phyloP scores from a whole-genome alignment of 2,797 vertebrate species.

The Coregonus sp. region DNA sequence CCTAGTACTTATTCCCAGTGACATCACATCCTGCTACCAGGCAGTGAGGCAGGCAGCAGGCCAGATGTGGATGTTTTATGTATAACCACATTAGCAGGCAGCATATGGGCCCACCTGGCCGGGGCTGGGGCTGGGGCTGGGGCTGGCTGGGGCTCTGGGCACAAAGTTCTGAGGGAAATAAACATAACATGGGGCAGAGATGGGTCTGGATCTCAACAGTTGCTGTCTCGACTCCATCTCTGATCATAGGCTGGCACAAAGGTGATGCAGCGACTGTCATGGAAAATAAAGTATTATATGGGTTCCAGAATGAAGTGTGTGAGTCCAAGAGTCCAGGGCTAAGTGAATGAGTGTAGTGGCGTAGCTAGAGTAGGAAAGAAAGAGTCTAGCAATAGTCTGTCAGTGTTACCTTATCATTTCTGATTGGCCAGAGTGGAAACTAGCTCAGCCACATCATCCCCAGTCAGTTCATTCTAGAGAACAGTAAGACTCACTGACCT shows the following conservation, averaged over 20 bases:
- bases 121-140: not conserved
- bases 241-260: not conserved
- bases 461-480: not conserved
- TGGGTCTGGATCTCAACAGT: not conserved
- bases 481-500: constrained; percentile 7
- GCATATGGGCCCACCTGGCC: not conserved
- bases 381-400: not conserved
- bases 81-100: constrained; percentile 2
- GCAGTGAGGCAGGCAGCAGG: not conserved
- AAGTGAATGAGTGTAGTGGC: not conserved
- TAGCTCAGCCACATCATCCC: not conserved
- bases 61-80: constrained; percentile 6
- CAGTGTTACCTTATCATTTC: not conserved
- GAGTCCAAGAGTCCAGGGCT: not conserved
- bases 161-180: not conserved
- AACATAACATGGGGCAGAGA: not conserved
- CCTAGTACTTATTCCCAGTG: not conserved
- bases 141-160: not conserved
- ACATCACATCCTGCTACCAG: not conserved
- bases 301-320: not conserved
- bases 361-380: not conserved
- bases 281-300: not conserved
- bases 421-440: not conserved
- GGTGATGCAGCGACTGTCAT: not conserved
- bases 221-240: not conserved